Base-by-base conservation (phyloP, 2,113 vertebrate species). In the Physeter macrocephalus region DNA sequence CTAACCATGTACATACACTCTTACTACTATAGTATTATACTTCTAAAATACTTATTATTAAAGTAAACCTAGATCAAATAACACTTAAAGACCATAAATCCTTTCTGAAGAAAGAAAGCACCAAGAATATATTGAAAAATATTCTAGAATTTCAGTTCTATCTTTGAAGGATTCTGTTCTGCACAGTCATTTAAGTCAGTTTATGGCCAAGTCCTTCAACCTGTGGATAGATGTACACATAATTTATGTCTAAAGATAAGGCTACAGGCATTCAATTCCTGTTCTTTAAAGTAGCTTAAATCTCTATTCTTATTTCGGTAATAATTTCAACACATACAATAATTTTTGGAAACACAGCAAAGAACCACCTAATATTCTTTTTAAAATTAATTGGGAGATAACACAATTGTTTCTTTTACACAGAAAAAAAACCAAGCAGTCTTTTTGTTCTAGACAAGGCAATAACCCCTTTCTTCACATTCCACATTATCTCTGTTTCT, bases 351-450 rank as follows among this genome's bases (percentile, higher is more conserved):
- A 82, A 78, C 11, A 74, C 0, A 82, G 69, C 43, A 91, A 94
- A 96, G 57, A 97, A 85, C 6, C 49, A 97, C 21, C 64, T n/a
- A 82, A 71, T 31, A 59, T n/a, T 88, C 52, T 94, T 71, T 93
- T 54, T 62, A 93, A 93, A 92, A 61, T 72, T 69, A 92, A 81
- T 20, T 86, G 18, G 31, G 57, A 85, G 88, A 36, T 27, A 84
- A 64, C 46, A 66, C 9, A 86, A 93, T 25, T 74, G 17, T 71
- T 96, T 83, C 74, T 93, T 87, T 90, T 61, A 93, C 27, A 85
- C 11, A 75, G 59, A 64, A 87, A 80, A 95, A 93, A 93, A 64
- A 34, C 17, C 17, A 46, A 57, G 52, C 49, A 36, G 39, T 86
- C 25, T 25, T 54, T 83, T 27, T 93, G 49, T 67, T 75, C 71